Evolutionary conservation across 2,888 invertebrate species (phyloP).

Genomic region (Chironomus tentans): DNA sequence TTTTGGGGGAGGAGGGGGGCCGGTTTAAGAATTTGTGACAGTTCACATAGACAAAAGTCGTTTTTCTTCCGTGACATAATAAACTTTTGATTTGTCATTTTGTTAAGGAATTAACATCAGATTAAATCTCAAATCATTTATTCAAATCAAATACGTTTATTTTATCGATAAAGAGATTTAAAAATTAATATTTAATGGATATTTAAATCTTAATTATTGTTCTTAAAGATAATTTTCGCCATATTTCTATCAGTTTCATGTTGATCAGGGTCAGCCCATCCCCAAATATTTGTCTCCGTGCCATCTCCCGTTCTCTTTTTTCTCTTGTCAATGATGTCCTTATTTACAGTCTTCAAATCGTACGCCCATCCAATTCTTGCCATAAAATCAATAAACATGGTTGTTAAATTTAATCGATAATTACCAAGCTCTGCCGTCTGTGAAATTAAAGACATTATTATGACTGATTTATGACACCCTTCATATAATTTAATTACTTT

Average conservation of each 20-base stretch:
- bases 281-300: background rate
- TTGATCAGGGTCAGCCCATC: background rate
- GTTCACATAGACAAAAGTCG: too few species aligned
- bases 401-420: slow-evolving; percentile 7
- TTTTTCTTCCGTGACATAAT: too few species aligned
- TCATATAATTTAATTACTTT: background rate
- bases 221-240: background rate
- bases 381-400: background rate
- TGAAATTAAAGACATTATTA: too few species aligned
- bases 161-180: too few species aligned
- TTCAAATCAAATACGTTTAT: too few species aligned
- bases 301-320: slow-evolving; percentile 6
- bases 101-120: too few species aligned
- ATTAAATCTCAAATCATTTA: too few species aligned
- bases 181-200: too few species aligned
- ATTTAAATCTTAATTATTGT: background rate
- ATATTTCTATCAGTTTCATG: background rate
- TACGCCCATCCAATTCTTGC: slow-evolving; percentile 4
- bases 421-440: slow-evolving; percentile 9
- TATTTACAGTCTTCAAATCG: slow-evolving; percentile 3
- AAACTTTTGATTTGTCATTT: too few species aligned
- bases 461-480: too few species aligned
- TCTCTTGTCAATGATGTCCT: background rate
- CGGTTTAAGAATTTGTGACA: too few species aligned
- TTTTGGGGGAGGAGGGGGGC: too few species aligned